Base-by-base conservation (phyloP, 2,797 vertebrate genomes). In the Sebastes vulpes region DNA sequence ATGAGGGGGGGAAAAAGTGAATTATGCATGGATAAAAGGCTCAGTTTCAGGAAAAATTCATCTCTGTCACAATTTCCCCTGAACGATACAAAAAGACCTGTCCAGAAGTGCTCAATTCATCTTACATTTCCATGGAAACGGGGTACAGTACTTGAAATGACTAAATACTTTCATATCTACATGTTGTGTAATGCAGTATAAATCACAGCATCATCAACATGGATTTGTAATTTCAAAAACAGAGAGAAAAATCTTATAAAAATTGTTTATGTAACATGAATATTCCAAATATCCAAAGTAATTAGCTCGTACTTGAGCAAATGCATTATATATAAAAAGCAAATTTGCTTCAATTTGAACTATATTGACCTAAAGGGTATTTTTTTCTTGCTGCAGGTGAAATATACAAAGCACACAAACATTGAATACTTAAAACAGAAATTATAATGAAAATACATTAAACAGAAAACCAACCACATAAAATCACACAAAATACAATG, bases 21-120 rank as follows among this genome's bases (percentile, higher is more conserved):
- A 64, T 23, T 35, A 72, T 75, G 25, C 14, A 23, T n/a, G 66
- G 66, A 78, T 57, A n/a, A 61, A 74, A 64, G 65, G 68, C 68
- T 67, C 14, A 59, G 42, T 67, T 67, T 85, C 20, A 73, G 67
- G 58, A 71, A 80, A 79, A 2, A 64, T 10, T 0, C 2, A 53
- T 65, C 11, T 35, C n/a, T 61, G 25, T 23, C 50, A 52, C 4
- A 18, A n/a, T 66, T 53, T 78, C 52, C n/a, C 65, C 9, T 57
- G 10, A 52, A 54, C 18, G 26, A 9, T 54, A 58, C 28, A 75
- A 64, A 69, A 31, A 9, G 16, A 65, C 29, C 66, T 60, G 48
- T 59, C 29, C 0, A 46, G 1, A 58, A 50, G 10, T 31, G 9
- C 16, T 23, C 2, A n/a, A 6, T 38, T 76, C 9, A 53, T 38